Evolutionary conservation across 1,140 invertebrate genomes (phyloP).

Genomic region (Drosophila leontia): DNA sequence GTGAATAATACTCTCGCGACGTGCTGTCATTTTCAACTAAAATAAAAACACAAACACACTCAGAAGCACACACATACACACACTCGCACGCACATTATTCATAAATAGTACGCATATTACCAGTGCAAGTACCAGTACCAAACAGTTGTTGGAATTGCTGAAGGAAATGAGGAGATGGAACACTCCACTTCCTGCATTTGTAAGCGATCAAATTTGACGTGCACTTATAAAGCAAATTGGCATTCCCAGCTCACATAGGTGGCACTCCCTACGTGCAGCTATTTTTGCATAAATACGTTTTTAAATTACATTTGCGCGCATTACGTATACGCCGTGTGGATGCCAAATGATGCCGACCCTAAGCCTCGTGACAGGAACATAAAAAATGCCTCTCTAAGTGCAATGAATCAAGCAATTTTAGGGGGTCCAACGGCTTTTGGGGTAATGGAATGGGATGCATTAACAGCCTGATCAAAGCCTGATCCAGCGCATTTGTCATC

Average conservation of each 20-base stretch:
- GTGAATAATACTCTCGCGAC: conserved; percentile 78
- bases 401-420: conserved; percentile 61
- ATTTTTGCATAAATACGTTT: conserved; percentile 67
- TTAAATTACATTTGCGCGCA: conserved; percentile 65
- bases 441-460: conserved; percentile 28
- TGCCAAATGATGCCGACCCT: neutral
- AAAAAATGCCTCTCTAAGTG: conserved; percentile 54
- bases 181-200: conserved; percentile 59
- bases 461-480: conserved; percentile 44
- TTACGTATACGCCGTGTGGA: conserved; percentile 54
- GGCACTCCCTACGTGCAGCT: conserved; percentile 53
- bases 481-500: conserved; percentile 53
- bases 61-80: neutral
- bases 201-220: conserved; percentile 74
- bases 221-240: conserved; percentile 74
- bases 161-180: conserved; percentile 33
- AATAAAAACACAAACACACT: conserved; percentile 67
- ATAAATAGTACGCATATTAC: conserved; percentile 66
- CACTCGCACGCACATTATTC: conserved; percentile 58
- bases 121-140: neutral
- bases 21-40: conserved; percentile 78
- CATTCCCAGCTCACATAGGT: conserved; percentile 33
- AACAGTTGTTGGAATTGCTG: conserved; percentile 14
- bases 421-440: neutral
- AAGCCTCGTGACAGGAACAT: conserved; percentile 3